Evolutionary conservation across 2,113 vertebrate genomes (phyloP).

Genomic region (Malaclemys terrapin): DNA sequence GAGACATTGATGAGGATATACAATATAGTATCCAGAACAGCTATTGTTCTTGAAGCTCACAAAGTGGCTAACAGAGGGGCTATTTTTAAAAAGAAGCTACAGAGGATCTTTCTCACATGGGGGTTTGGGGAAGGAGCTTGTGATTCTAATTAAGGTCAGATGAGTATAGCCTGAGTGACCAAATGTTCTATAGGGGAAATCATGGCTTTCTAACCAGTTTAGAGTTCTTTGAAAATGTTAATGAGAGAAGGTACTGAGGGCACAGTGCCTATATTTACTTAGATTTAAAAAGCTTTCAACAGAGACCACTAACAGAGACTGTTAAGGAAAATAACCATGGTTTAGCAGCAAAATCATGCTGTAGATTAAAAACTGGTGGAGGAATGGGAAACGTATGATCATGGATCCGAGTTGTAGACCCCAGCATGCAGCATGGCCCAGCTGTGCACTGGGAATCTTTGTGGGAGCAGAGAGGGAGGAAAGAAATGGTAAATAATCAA

Average conservation of each 20-base stretch:
- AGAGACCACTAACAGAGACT: background rate
- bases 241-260: background rate
- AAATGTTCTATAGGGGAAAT: background rate
- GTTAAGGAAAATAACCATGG: background rate
- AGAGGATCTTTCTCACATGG: background rate
- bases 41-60: background rate
- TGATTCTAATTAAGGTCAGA: background rate
- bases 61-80: background rate
- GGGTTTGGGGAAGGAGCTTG: background rate
- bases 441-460: background rate
- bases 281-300: background rate
- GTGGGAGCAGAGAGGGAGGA: background rate
- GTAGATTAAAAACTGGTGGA: background rate
- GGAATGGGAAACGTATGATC: background rate
- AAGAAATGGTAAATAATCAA: constrained; percentile 20
- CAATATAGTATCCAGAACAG: background rate
- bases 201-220: background rate
- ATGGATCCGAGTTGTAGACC: background rate
- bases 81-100: background rate
- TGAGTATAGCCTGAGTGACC: background rate
- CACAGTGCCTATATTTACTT: background rate
- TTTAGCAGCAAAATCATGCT: background rate
- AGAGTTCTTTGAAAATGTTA: background rate
- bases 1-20: background rate
- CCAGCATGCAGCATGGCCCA: background rate